phyloP scores from a whole-genome alignment of 2,888 invertebrate genomes.

The Proisotoma minuta region DNA sequence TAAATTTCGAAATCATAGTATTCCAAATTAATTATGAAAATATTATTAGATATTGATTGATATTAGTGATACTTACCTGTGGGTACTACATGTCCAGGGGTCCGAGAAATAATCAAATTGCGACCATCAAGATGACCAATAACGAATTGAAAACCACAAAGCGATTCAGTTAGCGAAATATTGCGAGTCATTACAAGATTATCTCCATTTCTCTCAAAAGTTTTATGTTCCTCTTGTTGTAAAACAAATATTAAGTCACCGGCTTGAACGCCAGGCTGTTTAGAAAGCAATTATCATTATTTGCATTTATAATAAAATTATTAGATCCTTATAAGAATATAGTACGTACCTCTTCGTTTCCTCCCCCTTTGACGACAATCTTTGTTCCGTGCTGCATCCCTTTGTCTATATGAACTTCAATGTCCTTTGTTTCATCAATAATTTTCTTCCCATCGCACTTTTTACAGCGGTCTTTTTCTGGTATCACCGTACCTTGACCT shows the following conservation, averaged over 20 bases:
- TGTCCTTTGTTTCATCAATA: slow-evolving; percentile 71
- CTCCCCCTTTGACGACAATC: slow-evolving; percentile 79
- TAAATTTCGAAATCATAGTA: slow-evolving; percentile 33
- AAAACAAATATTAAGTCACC: slow-evolving; percentile 87
- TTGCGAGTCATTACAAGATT: slow-evolving; percentile 69
- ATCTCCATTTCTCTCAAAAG: slow-evolving; percentile 71
- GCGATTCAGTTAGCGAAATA: slow-evolving; percentile 77
- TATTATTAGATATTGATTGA: background rate
- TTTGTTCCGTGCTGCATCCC: slow-evolving; percentile 84
- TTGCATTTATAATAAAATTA: no score
- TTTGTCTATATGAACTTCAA: slow-evolving; percentile 83
- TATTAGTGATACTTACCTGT: slow-evolving; percentile 59
- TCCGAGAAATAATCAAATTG: slow-evolving; percentile 67
- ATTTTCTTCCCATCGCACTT: slow-evolving; percentile 80
- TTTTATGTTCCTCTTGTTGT: slow-evolving; percentile 71
- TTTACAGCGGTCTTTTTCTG: slow-evolving; percentile 76
- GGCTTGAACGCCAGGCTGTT: slow-evolving; percentile 71
- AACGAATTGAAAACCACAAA: slow-evolving; percentile 81
- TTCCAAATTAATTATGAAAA: slow-evolving; percentile 2
- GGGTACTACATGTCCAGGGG: slow-evolving; percentile 75
- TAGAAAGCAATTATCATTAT: no score
- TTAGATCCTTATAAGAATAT: background rate
- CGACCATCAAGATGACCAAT: slow-evolving; percentile 87
- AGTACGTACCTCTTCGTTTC: slow-evolving; percentile 66
- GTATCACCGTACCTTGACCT: slow-evolving; percentile 59